Percentiles rank a stretch among this genome's conserved stretches.
Evolutionary conservation across 2,888 invertebrate species (phyloP).

Genomic region (Sceliomorpha sp.): DNA sequence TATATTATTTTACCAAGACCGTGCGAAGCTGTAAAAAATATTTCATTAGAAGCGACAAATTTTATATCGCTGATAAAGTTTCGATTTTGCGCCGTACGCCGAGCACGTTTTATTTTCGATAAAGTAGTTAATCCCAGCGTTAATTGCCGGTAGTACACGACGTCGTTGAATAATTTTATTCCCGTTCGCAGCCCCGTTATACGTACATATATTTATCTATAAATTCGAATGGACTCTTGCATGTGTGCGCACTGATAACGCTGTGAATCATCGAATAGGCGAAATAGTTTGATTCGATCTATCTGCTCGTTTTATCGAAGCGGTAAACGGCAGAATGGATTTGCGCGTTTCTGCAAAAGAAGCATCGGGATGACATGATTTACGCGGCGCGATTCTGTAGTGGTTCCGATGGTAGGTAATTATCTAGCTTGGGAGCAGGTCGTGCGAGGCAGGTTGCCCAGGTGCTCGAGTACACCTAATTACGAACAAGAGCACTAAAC

Average conservation of each 20-base stretch:
- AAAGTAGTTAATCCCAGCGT: too few species aligned
- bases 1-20: too few species aligned
- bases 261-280: conserved; percentile 9
- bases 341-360: conserved; percentile 19
- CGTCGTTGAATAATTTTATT: too few species aligned
- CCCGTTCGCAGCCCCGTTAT: too few species aligned
- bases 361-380: conserved; percentile 50
- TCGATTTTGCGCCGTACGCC: too few species aligned
- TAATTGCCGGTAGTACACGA: too few species aligned
- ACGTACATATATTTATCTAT: conserved; percentile 18
- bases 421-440: conserved; percentile 50
- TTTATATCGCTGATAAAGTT: too few species aligned
- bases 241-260: neutral
- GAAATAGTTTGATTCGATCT: conserved; percentile 21
- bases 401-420: too few species aligned
- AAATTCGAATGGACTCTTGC: neutral
- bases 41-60: too few species aligned
- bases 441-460: conserved; percentile 61
- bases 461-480: conserved; percentile 76
- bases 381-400: conserved; percentile 61
- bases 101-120: too few species aligned
- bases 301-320: conserved; percentile 21
- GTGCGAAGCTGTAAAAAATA: too few species aligned
- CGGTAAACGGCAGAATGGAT: conserved; percentile 25
- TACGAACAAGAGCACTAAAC: conserved; percentile 77